Base-by-base conservation (phyloP, 2,888 invertebrate species). In the Polietes domitor region DNA sequence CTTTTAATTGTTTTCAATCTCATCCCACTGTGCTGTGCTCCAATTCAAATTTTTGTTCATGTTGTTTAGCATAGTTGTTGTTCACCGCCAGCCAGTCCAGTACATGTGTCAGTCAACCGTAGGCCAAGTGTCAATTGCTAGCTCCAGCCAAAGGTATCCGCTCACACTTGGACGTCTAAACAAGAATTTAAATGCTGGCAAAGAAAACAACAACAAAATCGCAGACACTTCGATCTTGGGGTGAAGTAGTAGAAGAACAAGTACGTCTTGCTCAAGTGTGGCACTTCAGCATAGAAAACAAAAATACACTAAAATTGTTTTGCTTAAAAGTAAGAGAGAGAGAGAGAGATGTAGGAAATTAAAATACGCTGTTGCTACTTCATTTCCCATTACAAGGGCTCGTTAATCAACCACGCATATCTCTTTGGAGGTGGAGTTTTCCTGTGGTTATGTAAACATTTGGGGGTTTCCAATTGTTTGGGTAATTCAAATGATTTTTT, bases 111-210 rank as follows among this genome's bases (percentile, higher is more conserved):
- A 58, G 63, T 75, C 80, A 83, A 75, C 75, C 75, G 47, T 75
- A 68, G 77, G 26, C 63, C 74, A 80, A 77, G 77, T 83, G 77
- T 71, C 77, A 80, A 77, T 77, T 80, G 74, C 15, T 68, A 28
- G 41, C 55, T 63, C 21, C 53, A n/a, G 41, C 43, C 63, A 24
- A 41, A 43, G 41, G 43, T 9, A 17, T 65, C 9, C 61, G 19
- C 65, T 37, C 37, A 37, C 65, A 65, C 65, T 65, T 37, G 37
- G 2, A 10, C 17, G 41, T 37, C 41, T 37, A 37, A 63, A 9
- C 63, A 61, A 61, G 12, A n/a, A 17, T 26, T n/a, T n/a, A n/a
- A 63, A 17, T 28, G 2, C 28, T 9, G 65, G 4, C 32, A 9
- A 41, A 65, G 65, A 37, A 65, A 65, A 21, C 12, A 37, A 19